Evolutionary conservation across 2,113 vertebrate species (phyloP), one percentile per base, ranked within the genome.

Genomic region (Jaculus jaculus): DNA sequence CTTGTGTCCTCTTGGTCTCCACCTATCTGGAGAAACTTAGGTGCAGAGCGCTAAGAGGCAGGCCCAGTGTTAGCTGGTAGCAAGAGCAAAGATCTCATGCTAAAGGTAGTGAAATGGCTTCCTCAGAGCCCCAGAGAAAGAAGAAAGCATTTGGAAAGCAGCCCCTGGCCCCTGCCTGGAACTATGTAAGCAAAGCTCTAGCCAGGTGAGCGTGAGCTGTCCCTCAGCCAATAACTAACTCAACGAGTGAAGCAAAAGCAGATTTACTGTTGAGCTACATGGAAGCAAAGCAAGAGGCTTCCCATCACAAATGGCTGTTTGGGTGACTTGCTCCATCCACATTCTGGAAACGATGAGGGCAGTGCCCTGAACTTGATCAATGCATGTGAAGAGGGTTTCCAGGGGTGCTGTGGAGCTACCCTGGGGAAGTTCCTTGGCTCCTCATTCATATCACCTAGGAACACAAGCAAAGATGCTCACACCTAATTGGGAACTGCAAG

Each of bases 371-470:
- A 90, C 71, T 86, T 91, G 87, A 65, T 84, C 83, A 95, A 66
- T 89, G 34, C 8, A 3, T 93, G 72, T 92, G 91, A 95, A 95
- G 86, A 93, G n/a, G 42, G 9, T 90, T 87, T 77, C 68, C 94
- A 95, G 80, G 69, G 69, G 34, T 93, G 81, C 94, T 92, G 61
- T 74, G 83, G 71, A 95, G 89, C 83, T 86, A 88, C 77, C 80
- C 84, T 84, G 13, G 75, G 73, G 71, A 89, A 72, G 23, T 77
- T 71, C 51, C 71, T 96, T 92, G 71, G 95, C 78, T 92, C n/a
- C 47, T 96, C 69, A 91, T 84, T 95, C 84, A 95, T 72, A 82
- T 95, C 47, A 95, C 94, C 91, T 92, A 91, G 89, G 87, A 96
- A 95, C 69, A 96, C 47, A 96, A 95, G 89, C 87, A 94, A 87